Evolutionary conservation across 2,888 invertebrate species (phyloP).

Genomic region (Bellardia pandia): DNA sequence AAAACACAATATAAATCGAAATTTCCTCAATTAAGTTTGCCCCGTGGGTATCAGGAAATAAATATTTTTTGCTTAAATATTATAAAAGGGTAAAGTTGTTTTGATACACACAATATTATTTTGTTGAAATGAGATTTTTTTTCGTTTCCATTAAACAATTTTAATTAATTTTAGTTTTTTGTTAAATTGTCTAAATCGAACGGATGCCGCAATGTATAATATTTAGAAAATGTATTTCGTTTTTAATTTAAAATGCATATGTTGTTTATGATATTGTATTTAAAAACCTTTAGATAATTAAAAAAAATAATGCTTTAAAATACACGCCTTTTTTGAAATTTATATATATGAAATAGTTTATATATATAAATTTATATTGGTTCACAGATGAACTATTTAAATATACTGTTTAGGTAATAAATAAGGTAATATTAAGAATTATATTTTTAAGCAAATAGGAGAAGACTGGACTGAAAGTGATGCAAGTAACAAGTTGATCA

Average conservation of each 20-base stretch:
- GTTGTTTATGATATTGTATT: not conserved
- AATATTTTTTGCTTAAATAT: conserved; percentile 16
- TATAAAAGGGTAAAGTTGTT: conserved; percentile 30
- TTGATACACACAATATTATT: conserved; percentile 18
- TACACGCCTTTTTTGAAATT: conserved; percentile 8
- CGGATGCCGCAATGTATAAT: no score
- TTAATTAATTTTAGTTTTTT: conserved; percentile 42
- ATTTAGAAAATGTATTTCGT: not conserved
- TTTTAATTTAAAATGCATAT: conserved; percentile 13
- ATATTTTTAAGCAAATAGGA: no score
- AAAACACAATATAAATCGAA: conserved; percentile 69
- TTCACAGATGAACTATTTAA: not conserved
- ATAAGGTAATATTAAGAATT: not conserved
- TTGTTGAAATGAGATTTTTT: not conserved
- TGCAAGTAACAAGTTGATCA: no score
- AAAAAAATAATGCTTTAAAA: conserved; percentile 19
- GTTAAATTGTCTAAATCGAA: not conserved
- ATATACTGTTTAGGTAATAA: not conserved
- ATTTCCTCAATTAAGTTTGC: conserved; percentile 74
- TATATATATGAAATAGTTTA: conserved; percentile 1
- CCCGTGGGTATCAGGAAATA: conserved; percentile 72
- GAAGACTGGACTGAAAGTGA: no score
- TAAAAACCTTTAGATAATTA: conserved; percentile 14
- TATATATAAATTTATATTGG: no score
- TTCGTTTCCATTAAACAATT: not conserved